Evolutionary conservation across 2,113 vertebrate species (phyloP), one percentile per base, ranked within the genome.

Genomic region (Uropsilus gracilis): DNA sequence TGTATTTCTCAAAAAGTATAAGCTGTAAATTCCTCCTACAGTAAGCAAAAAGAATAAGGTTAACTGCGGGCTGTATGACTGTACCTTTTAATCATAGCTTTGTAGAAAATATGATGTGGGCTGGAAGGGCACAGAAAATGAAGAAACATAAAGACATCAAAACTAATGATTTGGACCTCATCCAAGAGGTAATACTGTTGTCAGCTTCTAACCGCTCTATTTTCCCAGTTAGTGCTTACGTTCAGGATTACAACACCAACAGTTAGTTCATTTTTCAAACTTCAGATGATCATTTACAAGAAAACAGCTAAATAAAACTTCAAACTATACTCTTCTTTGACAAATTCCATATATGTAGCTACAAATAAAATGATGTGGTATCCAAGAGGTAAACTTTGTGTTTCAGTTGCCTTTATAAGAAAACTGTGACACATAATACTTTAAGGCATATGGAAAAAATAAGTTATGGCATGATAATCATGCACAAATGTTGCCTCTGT

Each of bases 1-100:
- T 76, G 10, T 90, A 63, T 73, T 88, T 96, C 64, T 90, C 57
- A 69, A 75, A 95, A 96, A 83, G 69, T 42, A 81, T 1, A 13
- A 57, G 46, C 78, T 96, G 69, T 77, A 86, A 91, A 64, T 81
- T 42, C 78, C 50, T 89, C 63, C 77, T 59, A 84, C 53, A 46
- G 34, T 66, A 91, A 93, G 84, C 86, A 96, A 90, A 76, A 82
- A 87, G 84, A 93, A 93, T 24, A 42, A 59, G 20, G 42, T 24
- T 87, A 71, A 85, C 64, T 91, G 50, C 0, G 0, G 84, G 91
- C 48, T n/a, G 1, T 50, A 72, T 50, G 78, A 84, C 95, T 81
- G 42, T 50, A 68, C 80, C 42, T 73, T 95, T 94, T 81, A 80
- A 94, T 80, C 8, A 0, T 20, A 71, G 59, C 80, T 94, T 91